These are phyloP conservation scores for Oryzaephilus surinamensis DNA, from an alignment of 1,140 invertebrate species.

Conservation along the genomic window DNA sequence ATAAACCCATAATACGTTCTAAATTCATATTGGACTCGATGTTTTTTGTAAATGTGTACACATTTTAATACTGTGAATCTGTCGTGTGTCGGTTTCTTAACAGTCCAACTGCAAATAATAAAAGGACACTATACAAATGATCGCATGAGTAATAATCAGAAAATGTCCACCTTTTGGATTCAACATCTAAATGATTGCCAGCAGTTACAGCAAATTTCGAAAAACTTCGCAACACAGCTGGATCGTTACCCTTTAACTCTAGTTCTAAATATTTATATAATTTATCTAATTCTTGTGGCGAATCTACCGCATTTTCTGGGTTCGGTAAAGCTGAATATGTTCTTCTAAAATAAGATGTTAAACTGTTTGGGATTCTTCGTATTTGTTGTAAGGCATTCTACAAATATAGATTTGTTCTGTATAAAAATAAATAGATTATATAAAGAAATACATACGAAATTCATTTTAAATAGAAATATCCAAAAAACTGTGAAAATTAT, in stretches of 20 bases:
- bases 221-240: conserved; percentile 80
- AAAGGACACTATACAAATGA: conserved; percentile 10
- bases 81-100: conserved; percentile 60
- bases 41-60: conserved; percentile 87
- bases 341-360: no score
- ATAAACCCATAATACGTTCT: conserved; percentile 86
- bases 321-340: no score
- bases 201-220: conserved; percentile 69
- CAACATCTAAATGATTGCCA: conserved; percentile 68
- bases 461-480: no score
- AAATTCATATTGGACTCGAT: conserved; percentile 91
- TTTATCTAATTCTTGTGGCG: conserved; percentile 64
- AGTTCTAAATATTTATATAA: conserved; percentile 75
- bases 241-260: conserved; percentile 78
- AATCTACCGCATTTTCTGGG: no score
- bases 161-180: conserved; percentile 56
- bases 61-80: conserved; percentile 76
- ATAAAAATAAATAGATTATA: no score
- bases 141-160: conserved; percentile 10
- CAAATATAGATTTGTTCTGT: no score
- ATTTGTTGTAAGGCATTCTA: no score
- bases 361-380: no score
- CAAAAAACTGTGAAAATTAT: no score
- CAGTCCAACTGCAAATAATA: conserved; percentile 51
- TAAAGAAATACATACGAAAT: no score